Percentiles rank a stretch among this genome's conserved stretches.
phyloP scores from a whole-genome alignment of 2,888 invertebrate species.

The Elaeidobius kamerunicus region DNA sequence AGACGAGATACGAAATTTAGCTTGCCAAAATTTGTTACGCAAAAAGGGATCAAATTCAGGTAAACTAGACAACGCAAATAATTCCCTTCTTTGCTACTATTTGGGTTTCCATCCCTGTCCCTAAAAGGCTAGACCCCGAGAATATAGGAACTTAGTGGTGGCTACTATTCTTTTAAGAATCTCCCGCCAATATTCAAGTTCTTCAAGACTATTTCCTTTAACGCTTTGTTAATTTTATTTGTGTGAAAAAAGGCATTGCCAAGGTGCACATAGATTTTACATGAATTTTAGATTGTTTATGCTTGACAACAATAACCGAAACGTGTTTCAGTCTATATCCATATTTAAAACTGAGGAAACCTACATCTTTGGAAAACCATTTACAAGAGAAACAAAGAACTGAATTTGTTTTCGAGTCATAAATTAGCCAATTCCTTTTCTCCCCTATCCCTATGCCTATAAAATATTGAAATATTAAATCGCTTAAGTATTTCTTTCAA shows the following conservation, averaged over 20 bases:
- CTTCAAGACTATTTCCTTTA: neutral
- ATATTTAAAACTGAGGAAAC: neutral
- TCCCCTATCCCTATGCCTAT: neutral
- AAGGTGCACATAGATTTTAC: neutral
- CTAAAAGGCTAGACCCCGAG: constrained; percentile 5
- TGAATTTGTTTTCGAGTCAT: constrained; percentile 4
- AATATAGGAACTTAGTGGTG: neutral
- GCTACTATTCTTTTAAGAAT: constrained; percentile 5
- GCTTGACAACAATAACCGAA: neutral
- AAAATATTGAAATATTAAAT: no score
- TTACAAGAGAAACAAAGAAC: constrained; percentile 6
- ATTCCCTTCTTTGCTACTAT: no score
- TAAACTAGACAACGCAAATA: no score
- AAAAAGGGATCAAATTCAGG: neutral
- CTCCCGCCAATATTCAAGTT: constrained; percentile 3
- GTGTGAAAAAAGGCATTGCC: no score
- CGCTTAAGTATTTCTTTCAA: no score
- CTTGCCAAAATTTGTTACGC: no score
- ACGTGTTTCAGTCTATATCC: neutral
- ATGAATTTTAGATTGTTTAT: neutral
- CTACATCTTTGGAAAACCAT: neutral
- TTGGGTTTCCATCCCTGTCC: neutral
- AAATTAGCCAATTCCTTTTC: constrained; percentile 5
- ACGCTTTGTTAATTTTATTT: neutral
- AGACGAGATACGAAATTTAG: no score